Conservation (phyloP, 2,888 invertebrate species). For the Tupiocoris notatus region DNA sequence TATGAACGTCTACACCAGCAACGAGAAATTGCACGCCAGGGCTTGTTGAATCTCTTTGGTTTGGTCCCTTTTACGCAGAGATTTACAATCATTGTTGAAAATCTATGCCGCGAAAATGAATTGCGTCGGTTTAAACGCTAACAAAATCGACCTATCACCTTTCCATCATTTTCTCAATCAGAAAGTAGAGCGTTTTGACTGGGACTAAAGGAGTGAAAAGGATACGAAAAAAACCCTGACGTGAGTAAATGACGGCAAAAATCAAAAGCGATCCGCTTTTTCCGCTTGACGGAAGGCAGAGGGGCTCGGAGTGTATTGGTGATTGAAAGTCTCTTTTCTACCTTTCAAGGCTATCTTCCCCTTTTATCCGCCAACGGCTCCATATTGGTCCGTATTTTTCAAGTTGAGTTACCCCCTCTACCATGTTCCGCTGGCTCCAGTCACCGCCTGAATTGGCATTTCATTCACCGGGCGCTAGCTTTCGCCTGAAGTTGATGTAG, state of each 20-base stretch:
- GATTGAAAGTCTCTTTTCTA: constrained; percentile 30
- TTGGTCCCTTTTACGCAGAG: too few relatives aligned
- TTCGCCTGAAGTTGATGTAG: constrained; percentile 20
- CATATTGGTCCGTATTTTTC: constrained; percentile 22
- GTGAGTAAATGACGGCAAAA: constrained; percentile 19
- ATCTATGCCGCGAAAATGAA: too few relatives aligned
- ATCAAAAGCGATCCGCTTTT: neutral
- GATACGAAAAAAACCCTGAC: neutral
- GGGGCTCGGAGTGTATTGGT: constrained; percentile 11
- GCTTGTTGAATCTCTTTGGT: too few relatives aligned
- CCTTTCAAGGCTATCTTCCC: constrained; percentile 15
- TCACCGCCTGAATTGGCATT: constrained; percentile 21
- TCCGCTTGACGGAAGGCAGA: neutral
- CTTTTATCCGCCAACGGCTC: constrained; percentile 2
- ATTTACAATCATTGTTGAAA: too few relatives aligned
- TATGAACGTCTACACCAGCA: too few relatives aligned
- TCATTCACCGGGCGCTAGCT: constrained; percentile 31
- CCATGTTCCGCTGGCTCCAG: neutral
- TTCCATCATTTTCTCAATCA: too few relatives aligned
- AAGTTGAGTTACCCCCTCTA: constrained; percentile 11
- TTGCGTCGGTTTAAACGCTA: too few relatives aligned
- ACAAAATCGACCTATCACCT: too few relatives aligned
- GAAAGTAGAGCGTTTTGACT: too few relatives aligned
- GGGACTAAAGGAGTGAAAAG: neutral
- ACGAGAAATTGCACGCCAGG: too few relatives aligned